A percentile compares a stretch with the other conserved stretches of the same genome.
phyloP scores from a whole-genome alignment of 2,113 vertebrate genomes.

The Chascanopsetta lugubris region DNA sequence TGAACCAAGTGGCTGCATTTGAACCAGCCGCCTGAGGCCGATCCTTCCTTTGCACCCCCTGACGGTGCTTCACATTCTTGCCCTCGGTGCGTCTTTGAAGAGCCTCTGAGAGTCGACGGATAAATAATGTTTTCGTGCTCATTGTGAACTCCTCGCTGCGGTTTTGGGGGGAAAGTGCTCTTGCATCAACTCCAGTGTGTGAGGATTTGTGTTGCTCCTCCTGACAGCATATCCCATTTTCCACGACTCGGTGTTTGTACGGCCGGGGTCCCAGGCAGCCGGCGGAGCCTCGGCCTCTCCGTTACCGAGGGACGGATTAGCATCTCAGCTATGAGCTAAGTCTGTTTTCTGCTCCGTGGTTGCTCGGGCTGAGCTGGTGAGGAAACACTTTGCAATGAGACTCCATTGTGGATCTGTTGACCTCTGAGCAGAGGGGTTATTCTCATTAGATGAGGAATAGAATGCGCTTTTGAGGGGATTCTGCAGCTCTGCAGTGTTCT shows the following conservation, averaged over 20 bases:
- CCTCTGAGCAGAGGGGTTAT: slow-evolving; percentile 65
- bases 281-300: slow-evolving; percentile 8
- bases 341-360: slow-evolving; percentile 61
- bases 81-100: neutral
- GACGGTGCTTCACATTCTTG: slow-evolving; percentile 40
- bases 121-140: neutral
- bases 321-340: slow-evolving; percentile 60
- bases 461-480: slow-evolving; percentile 64
- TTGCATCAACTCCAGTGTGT: slow-evolving; percentile 18
- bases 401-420: slow-evolving; percentile 64
- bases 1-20: slow-evolving; percentile 36
- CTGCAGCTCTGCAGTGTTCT: slow-evolving; percentile 46
- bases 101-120: neutral
- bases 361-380: slow-evolving; percentile 40
- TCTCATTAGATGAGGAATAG: slow-evolving; percentile 63
- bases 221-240: slow-evolving; percentile 38
- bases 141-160: slow-evolving; percentile 16
- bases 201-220: slow-evolving; percentile 44
- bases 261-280: slow-evolving; percentile 28
- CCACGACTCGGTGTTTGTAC: slow-evolving; percentile 57
- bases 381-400: slow-evolving; percentile 43
- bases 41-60: slow-evolving; percentile 2
- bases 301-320: slow-evolving; percentile 62
- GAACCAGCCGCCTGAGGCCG: slow-evolving; percentile 37
- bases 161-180: slow-evolving; percentile 19